phyloP scores from a whole-genome alignment of 2,888 invertebrate species.

The Drosophila neonasuta region DNA sequence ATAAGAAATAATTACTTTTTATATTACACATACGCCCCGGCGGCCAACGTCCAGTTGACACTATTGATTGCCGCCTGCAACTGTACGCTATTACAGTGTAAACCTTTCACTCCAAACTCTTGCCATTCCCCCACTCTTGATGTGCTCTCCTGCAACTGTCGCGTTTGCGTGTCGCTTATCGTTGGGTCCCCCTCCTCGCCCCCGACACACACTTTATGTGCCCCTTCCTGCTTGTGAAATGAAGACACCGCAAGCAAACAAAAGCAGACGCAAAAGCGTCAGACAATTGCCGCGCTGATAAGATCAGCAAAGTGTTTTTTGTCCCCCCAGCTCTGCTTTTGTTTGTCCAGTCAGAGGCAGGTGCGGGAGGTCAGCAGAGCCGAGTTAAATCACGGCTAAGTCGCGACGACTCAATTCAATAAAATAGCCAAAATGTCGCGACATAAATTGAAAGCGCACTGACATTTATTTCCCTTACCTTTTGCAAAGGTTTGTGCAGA shows the following conservation, averaged over 20 bases:
- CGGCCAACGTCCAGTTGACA: constrained; percentile 53
- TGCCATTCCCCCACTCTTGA: not conserved
- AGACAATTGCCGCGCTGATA: constrained; percentile 71
- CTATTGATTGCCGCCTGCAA: constrained; percentile 65
- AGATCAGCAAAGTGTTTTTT: constrained; percentile 67
- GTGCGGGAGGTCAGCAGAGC: constrained; percentile 9
- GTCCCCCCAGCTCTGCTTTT: constrained; percentile 5
- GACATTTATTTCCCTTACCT: not conserved
- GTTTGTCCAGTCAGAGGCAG: constrained; percentile 20
- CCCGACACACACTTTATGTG: not conserved
- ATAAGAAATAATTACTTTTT: constrained; percentile 76
- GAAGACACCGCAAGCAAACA: constrained; percentile 68
- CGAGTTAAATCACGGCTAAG: constrained; percentile 58
- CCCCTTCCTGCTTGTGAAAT: constrained; percentile 43
- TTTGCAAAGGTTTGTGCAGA: not conserved
- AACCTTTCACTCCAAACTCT: not conserved
- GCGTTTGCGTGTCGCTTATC: constrained; percentile 74
- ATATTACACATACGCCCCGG: constrained; percentile 73
- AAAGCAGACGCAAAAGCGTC: constrained; percentile 62
- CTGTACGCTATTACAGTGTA: constrained; percentile 13
- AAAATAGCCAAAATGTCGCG: constrained; percentile 28
- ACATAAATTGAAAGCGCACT: constrained; percentile 33
- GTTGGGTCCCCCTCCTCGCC: constrained; percentile 13
- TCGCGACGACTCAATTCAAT: constrained; percentile 61
- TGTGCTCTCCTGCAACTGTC: constrained; percentile 19